Evolutionary conservation across 2,797 vertebrate species (phyloP), one percentile per base, ranked within the genome.

Genomic region (Paguma larvata): DNA sequence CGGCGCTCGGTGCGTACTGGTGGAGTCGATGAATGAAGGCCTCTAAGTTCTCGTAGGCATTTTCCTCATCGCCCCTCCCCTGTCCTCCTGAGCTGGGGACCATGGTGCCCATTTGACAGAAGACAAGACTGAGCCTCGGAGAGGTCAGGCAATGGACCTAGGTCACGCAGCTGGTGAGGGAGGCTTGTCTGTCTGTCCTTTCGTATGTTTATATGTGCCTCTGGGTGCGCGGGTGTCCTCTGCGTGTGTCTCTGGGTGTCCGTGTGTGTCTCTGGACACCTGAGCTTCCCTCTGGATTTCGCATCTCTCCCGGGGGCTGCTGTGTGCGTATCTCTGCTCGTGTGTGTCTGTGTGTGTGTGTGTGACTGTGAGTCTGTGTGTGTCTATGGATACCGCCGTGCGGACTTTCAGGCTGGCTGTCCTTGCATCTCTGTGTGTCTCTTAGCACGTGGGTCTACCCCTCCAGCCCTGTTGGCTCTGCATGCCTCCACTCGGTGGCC

Each of bases 221-320:
- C 56, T 63, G 63, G 48, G 21, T 38, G 25, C 68, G 14, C 46
- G 41, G n/a, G 53, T 68, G 62, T 83, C 53, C 23, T 77, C 15
- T 27, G 14, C 8, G 27, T 67, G 62, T 73, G 6, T 79, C 44
- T 73, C 70, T 95, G 96, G 53, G 27, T 67, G 62, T 73, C 38
- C 3, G 38, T 38, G 27, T 67, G 62, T 73, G 6, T 79, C 44
- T 73, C 70, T 95, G 96, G 53, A 13, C 8, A 16, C 8, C 46
- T 13, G 12, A 6, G 62, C 25, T 9, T 30, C 53, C 48, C 41
- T 90, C 9, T 78, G 80, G 14, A 19, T 56, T 21, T 85, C 53
- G 4, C 27, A 2, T 70, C 13, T 41, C 38, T 32, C 10, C 65
- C n/a, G 13, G 34, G 1, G 32, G 27, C 51, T 91, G 19, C 67